A percentile compares a stretch with the other conserved stretches of the same genome.
Evolutionary conservation across 2,113 vertebrate genomes (phyloP).

Genomic region (Channa maculata): DNA sequence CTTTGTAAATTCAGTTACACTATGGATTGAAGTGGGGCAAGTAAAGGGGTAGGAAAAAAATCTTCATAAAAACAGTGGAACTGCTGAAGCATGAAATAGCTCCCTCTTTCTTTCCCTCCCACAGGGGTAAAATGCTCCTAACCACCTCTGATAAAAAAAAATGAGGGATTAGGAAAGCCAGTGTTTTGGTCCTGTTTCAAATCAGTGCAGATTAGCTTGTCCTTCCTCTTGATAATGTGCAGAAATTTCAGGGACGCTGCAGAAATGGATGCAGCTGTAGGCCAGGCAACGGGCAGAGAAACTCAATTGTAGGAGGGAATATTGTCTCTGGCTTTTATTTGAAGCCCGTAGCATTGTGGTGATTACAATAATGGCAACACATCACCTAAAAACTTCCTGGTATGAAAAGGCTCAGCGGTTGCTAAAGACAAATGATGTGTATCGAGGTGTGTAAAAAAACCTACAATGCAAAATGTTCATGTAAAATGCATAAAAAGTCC

Average conservation of each 20-base stretch:
- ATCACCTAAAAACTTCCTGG: slow-evolving; percentile 67
- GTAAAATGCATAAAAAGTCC: slow-evolving; percentile 1
- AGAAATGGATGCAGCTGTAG: slow-evolving; percentile 65
- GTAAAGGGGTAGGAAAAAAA: slow-evolving; percentile 42
- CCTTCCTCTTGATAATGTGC: slow-evolving; percentile 75
- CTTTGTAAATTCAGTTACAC: slow-evolving; percentile 70
- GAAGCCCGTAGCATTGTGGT: slow-evolving; percentile 69
- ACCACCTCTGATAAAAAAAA: slow-evolving; percentile 72
- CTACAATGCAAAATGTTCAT: slow-evolving; percentile 1
- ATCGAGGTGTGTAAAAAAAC: slow-evolving; percentile 24
- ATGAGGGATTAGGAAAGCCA: slow-evolving; percentile 80
- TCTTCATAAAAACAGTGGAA: slow-evolving; percentile 80
- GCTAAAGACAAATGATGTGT: slow-evolving; percentile 46
- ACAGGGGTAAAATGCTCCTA: slow-evolving; percentile 72
- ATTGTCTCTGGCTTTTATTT: slow-evolving; percentile 77
- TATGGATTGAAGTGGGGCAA: slow-evolving; percentile 52
- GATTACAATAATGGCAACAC: slow-evolving; percentile 71
- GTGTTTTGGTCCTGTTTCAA: slow-evolving; percentile 82
- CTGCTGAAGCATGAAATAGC: slow-evolving; percentile 82
- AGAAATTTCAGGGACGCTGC: slow-evolving; percentile 69
- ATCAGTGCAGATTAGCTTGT: slow-evolving; percentile 83
- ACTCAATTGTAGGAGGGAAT: slow-evolving; percentile 68
- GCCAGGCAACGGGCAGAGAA: slow-evolving; percentile 49
- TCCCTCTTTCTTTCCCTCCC: slow-evolving; percentile 73
- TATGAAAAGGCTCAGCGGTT: slow-evolving; percentile 56